Percentiles rank a stretch among this genome's conserved stretches.
These are phyloP conservation scores for Lycodopsis pacificus DNA, from an alignment of 2,797 vertebrate species.

Conservation along the genomic window DNA sequence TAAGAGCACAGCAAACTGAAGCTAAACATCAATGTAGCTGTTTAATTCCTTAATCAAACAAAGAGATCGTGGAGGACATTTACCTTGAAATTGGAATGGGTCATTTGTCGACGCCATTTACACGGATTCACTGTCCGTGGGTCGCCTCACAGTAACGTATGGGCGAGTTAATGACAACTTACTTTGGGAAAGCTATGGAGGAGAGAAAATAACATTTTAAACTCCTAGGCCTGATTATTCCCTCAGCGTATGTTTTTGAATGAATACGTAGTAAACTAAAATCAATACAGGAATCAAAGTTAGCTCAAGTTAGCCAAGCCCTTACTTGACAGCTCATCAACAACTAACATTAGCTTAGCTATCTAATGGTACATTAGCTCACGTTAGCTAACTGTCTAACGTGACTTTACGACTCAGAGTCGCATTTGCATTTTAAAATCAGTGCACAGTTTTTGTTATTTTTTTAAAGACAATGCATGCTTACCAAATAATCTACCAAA, in stretches of 20 bases:
- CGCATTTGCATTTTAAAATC: fast-evolving
- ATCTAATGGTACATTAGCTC: not conserved
- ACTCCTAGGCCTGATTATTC: fast-evolving
- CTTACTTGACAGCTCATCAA: constrained; percentile 21
- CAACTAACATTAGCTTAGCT: not conserved
- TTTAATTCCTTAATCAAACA: not conserved
- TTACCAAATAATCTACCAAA: constrained; percentile 40
- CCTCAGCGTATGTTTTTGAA: not conserved
- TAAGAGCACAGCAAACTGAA: not conserved
- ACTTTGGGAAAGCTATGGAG: not conserved
- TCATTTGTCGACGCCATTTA: constrained; percentile 87
- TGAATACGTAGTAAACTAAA: not conserved
- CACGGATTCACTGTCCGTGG: not conserved
- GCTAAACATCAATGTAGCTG: not conserved
- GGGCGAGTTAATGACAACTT: not conserved
- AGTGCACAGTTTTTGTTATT: not conserved
- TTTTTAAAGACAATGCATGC: not conserved
- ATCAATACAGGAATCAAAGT: constrained; percentile 6
- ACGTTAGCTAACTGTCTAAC: not conserved
- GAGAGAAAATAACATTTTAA: not conserved
- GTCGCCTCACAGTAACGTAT: not conserved
- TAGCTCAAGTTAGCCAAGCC: constrained; percentile 42
- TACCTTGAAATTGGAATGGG: constrained; percentile 90
- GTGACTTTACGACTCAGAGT: not conserved
- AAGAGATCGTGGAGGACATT: not conserved